Conservation (phyloP, 2,797 vertebrate genomes). For the Picus viridis region DNA sequence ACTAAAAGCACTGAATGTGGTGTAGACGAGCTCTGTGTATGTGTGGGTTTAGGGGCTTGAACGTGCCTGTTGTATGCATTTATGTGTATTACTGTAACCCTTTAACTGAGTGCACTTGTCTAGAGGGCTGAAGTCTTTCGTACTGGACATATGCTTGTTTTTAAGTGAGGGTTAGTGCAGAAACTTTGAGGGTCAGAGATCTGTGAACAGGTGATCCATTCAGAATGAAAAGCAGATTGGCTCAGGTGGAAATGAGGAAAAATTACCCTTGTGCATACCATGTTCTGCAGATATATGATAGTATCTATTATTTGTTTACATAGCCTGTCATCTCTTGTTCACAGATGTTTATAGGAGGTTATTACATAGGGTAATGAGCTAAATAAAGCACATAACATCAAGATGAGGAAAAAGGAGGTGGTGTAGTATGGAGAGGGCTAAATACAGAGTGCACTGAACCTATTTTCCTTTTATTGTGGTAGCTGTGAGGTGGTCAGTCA, state of each 20-base stretch:
- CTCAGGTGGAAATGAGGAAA: background rate
- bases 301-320: background rate
- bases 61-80: background rate
- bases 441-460: background rate
- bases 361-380: background rate
- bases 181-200: background rate
- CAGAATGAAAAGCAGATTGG: background rate
- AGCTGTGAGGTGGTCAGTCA: background rate
- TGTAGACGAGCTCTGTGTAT: background rate
- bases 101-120: background rate
- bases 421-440: background rate
- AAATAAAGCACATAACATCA: background rate
- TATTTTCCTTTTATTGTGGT: background rate
- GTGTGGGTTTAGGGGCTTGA: background rate
- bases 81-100: background rate
- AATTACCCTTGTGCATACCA: rapidly evolving
- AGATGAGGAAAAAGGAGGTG: background rate
- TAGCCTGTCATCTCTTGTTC: background rate
- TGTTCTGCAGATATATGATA: background rate
- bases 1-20: background rate
- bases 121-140: background rate
- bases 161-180: background rate
- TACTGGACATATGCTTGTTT: rapidly evolving
- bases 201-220: rapidly evolving
- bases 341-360: background rate